Evolutionary conservation across 2,113 vertebrate genomes (phyloP), one percentile per base, ranked within the genome.

Genomic region (Lates calcarifer): DNA sequence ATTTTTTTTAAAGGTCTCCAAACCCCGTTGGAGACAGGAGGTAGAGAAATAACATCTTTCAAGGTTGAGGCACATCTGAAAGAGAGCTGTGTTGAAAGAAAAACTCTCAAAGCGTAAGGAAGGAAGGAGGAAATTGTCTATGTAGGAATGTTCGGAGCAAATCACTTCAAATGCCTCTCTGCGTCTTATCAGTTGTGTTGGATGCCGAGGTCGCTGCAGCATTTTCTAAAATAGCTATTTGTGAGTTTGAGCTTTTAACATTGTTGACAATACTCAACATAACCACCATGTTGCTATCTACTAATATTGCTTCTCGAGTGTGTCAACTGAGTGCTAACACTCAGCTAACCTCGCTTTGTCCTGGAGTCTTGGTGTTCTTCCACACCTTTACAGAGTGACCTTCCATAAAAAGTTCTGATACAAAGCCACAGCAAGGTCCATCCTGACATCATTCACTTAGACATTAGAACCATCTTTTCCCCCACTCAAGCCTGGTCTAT

Each of bases 41-140:
- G 67, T 28, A 29, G 74, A 89, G 61, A 78, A 79, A 82, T 41
- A 85, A 67, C 26, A 83, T 65, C 41, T 88, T 84, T 88, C 39
- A 82, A 79, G 74, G 81, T 72, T 83, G 73, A 84, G 47, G 26
- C n/a, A 75, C 73, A 82, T 77, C 73, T 74, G 62, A 88, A 84
- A 80, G 41, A 72, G 53, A 24, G 4, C 55, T 35, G 65, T 10
- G 67, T 55, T 80, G 39, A 86, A 83, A 88, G 47, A 22, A 63
- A 85, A 22, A 56, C 13, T 57, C 65, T 90, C 56, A 74, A 41
- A 74, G 55, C 1, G 24, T 33, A 53, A 72, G 49, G 74, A 72
- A 75, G 47, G 26, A 57, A 35, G 39, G 58, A 49, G 51, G 41
- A 61, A 84, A 71, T 29, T 26, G 45, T 83, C 60, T 77, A 31